Conservation (phyloP, 2,113 vertebrate genomes). For the Chiloscyllium plagiosum region DNA sequence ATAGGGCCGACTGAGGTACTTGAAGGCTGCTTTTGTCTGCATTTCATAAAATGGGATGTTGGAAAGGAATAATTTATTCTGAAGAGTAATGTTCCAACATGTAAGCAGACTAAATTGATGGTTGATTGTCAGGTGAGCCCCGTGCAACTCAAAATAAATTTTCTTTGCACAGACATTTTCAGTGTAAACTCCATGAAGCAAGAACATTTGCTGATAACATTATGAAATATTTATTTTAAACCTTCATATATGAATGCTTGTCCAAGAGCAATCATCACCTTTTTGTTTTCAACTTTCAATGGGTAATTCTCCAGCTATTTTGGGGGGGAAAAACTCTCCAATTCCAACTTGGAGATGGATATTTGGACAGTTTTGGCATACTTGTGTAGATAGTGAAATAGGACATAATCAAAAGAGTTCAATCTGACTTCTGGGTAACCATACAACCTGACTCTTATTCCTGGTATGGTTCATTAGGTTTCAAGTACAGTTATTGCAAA, state of each 20-base stretch:
- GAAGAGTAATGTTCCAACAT: neutral
- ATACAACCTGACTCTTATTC: too few relatives aligned
- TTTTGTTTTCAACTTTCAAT: too few relatives aligned
- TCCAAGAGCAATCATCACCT: neutral
- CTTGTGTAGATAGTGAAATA: too few relatives aligned
- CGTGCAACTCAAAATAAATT: neutral
- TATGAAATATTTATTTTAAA: neutral
- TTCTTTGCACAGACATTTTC: neutral
- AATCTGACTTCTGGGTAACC: too few relatives aligned
- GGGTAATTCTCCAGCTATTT: too few relatives aligned
- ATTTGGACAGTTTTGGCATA: too few relatives aligned
- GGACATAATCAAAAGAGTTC: too few relatives aligned
- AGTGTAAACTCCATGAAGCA: neutral
- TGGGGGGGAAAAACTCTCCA: too few relatives aligned
- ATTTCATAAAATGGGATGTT: neutral
- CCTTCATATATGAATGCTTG: neutral
- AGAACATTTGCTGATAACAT: neutral
- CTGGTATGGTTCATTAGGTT: too few relatives aligned
- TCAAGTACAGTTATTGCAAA: too few relatives aligned
- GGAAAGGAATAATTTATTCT: neutral
- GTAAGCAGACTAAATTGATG: neutral
- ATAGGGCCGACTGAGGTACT: neutral
- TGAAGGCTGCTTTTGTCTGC: neutral
- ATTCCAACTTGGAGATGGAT: too few relatives aligned
- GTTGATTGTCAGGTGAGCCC: neutral